Base-by-base conservation (phyloP, 2,113 vertebrate genomes). In the Paradoxurus hermaphroditus region DNA sequence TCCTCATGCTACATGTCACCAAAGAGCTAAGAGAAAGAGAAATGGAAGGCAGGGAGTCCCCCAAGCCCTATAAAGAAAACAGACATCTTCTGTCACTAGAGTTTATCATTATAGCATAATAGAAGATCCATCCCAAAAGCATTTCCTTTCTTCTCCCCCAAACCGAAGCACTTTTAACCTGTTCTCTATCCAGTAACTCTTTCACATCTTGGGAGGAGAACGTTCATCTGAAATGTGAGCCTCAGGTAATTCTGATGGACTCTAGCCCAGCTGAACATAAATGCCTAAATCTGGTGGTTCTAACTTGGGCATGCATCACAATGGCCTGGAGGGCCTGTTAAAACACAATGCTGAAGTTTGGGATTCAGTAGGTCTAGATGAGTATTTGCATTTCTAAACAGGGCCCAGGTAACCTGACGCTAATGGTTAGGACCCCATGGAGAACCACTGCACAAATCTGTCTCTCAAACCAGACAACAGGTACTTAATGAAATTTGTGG, bases 331-430 rank as follows among this genome's bases (percentile, higher is more conserved):
- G 27, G 63, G 36, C 46, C 68, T 81, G 34, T 49, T 78, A 91
- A 34, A 83, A 78, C 75, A 77, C 44, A 18, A 18, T 51, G 16
- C 34, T 31, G 56, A 36, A 79, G 34, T 86, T 93, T 16, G 59
- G 29, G 53, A 72, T 68, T 93, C 62, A 23, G 8, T 13, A 86
- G 31, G 34, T 92, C 31, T 77, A 6, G 3, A 6, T 16, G 31
- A 94, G 53, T 41, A 87, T 94, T 41, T 91, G 27, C 27, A 62
- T 49, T 93, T 98, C 81, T 86, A 41, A 91, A 77, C 25, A 95
- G 51, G 36, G 34, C 44, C 62, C 39, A 83, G 70, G 51, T 34
- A 86, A 56, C 67, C 31, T 70, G 44, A 56, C 39, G 15, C 59
- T 92, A 53, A 67, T 1, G 25, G 31, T 19, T 25, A 77, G 59